These are phyloP conservation scores for Neoarius graeffei DNA, from an alignment of 2,113 vertebrate species.

Conservation along the genomic window DNA sequence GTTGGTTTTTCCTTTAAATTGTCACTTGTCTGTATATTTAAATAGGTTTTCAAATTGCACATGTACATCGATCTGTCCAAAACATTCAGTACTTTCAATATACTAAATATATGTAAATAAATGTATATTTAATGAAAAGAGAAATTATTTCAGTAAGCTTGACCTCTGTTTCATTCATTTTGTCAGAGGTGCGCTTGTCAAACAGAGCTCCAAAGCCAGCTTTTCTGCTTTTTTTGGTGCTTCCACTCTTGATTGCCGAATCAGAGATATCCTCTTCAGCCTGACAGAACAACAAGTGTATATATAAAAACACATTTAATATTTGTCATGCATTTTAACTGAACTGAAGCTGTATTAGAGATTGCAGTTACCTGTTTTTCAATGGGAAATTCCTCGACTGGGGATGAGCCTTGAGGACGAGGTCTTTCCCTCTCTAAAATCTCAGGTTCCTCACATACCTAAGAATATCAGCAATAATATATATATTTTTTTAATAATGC, in stretches of 20 bases:
- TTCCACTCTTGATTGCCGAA: slow-evolving; percentile 59
- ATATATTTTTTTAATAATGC: not conserved
- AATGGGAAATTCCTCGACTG: slow-evolving; percentile 83
- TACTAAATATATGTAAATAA: not conserved
- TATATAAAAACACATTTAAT: not conserved
- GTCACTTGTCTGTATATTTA: not conserved
- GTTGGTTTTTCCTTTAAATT: not conserved
- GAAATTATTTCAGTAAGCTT: slow-evolving; percentile 49
- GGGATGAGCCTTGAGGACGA: slow-evolving; percentile 93
- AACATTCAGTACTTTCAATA: not conserved
- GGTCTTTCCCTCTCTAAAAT: slow-evolving; percentile 83
- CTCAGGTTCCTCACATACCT: slow-evolving; percentile 82
- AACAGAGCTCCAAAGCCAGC: slow-evolving; percentile 74
- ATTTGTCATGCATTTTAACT: not conserved
- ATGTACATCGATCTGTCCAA: not conserved
- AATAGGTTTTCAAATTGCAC: not conserved
- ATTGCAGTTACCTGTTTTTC: slow-evolving; percentile 70
- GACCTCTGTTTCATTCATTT: slow-evolving; percentile 83
- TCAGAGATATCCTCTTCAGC: slow-evolving; percentile 65
- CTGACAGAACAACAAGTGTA: slow-evolving; percentile 47
- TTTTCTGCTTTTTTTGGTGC: slow-evolving; percentile 71
- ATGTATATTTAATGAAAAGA: not conserved
- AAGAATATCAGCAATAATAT: slow-evolving; percentile 31
- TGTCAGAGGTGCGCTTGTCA: slow-evolving; percentile 72
- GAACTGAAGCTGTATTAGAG: not conserved